Base-by-base conservation (phyloP, 2,888 invertebrate species). In the Tinea semifulvella region DNA sequence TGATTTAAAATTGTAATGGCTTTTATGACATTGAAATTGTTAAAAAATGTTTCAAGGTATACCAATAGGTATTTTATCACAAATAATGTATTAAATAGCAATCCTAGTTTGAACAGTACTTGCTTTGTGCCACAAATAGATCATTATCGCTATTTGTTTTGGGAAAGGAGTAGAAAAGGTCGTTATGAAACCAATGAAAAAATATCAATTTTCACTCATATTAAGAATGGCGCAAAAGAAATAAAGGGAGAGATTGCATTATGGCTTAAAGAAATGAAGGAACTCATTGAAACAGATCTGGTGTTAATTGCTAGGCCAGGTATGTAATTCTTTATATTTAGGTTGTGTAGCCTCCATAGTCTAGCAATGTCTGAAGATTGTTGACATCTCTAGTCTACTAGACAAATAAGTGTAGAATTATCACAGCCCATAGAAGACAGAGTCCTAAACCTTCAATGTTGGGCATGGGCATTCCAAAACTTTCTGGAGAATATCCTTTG, bases 261-360 rank as follows among this genome's bases (percentile, higher is more conserved):
- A 22, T 89, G 88, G 74, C 73, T 73, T 25, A 61, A 88, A 50
- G 94, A 94, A 82, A 59, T 87, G 1, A 86, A 84, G 52, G 88
- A 90, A 46, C 71, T 80, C 45, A 61, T 89, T 8, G 77, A 82
- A 54, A 73, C 76, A 31, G 91, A 92, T 70, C 88, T 87, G 0
- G 56, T 85, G 8, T 49, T 88, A 69, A 53, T 77, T 50, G 65
- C 77, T 19, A 63, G 80, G 55, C 80, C 85, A 56, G 87, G 86
- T 76, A 61, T 58, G 56, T 47, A 38, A n/a, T n/a, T n/a, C n/a
- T n/a, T n/a, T n/a, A n/a, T n/a, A n/a, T n/a, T n/a, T n/a, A n/a
- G n/a, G n/a, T n/a, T n/a, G n/a, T n/a, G n/a, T n/a, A n/a, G n/a
- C n/a, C n/a, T n/a, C n/a, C n/a, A n/a, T n/a, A n/a, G n/a, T n/a